These are phyloP conservation scores for Molothrus ater DNA, from an alignment of 2,797 vertebrate species.

Conservation along the genomic window DNA sequence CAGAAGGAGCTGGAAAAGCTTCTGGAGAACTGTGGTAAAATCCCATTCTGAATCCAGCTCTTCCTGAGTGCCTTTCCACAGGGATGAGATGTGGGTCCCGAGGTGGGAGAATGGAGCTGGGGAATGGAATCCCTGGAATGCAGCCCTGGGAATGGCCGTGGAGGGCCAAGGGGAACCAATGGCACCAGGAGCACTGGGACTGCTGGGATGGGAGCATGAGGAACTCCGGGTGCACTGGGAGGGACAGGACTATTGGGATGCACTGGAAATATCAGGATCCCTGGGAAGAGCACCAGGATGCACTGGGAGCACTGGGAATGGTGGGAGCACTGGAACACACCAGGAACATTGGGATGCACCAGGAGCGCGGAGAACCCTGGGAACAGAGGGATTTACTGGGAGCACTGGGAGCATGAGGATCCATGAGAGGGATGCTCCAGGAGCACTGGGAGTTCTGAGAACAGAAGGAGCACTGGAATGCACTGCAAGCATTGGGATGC, in stretches of 20 bases:
- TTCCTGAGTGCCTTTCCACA: neutral
- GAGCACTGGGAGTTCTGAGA: neutral
- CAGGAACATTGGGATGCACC: too few relatives aligned
- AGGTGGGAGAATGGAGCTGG: neutral
- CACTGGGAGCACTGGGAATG: neutral
- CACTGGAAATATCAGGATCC: neutral
- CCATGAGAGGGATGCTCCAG: neutral
- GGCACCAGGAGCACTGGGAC: neutral
- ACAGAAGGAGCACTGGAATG: neutral
- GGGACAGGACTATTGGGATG: neutral
- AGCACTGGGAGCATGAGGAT: neutral
- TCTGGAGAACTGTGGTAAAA: neutral
- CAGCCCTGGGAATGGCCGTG: neutral
- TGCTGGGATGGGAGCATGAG: neutral
- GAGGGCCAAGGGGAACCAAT: neutral
- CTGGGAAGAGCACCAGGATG: neutral
- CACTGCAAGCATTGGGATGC: neutral
- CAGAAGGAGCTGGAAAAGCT: neutral
- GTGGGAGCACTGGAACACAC: neutral
- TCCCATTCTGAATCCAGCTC: neutral
- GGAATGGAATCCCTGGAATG: neutral
- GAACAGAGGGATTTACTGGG: neutral
- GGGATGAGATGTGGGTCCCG: rapidly evolving
- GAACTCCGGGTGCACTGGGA: neutral
- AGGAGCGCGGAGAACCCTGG: too few relatives aligned